phyloP scores from a whole-genome alignment of 2,888 invertebrate genomes.

The Mimumesa dahlbomi region DNA sequence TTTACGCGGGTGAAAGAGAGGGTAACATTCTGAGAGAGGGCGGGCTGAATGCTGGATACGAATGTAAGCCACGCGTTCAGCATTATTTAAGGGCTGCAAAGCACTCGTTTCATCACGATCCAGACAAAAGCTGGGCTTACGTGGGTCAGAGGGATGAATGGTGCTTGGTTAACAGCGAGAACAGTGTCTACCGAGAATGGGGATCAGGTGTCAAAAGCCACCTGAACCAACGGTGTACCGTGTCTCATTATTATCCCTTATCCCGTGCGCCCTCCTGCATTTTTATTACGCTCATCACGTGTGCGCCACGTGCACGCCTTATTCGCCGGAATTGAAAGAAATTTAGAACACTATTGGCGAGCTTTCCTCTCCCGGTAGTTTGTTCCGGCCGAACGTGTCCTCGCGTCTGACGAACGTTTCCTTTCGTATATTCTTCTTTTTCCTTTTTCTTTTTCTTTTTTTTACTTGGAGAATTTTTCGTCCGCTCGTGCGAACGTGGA shows the following conservation, averaged over 20 bases:
- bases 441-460: too few relatives aligned
- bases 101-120: conserved; percentile 47
- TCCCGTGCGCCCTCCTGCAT: conserved; percentile 3
- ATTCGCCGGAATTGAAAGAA: neutral
- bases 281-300: neutral
- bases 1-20: neutral
- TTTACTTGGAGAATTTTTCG: too few relatives aligned
- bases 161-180: conserved; percentile 42
- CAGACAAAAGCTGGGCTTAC: conserved; percentile 49
- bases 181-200: conserved; percentile 42
- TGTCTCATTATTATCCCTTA: conserved; percentile 51
- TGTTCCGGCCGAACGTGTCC: too few relatives aligned
- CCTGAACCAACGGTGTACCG: conserved; percentile 34
- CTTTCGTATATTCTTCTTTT: too few relatives aligned
- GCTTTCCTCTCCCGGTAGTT: too few relatives aligned
- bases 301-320: neutral
- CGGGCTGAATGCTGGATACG: neutral
- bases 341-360: too few relatives aligned
- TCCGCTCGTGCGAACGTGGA: too few relatives aligned
- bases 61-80: conserved; percentile 30
- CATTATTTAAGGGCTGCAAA: conserved; percentile 49
- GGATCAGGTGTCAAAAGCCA: conserved; percentile 62
- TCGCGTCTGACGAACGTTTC: too few relatives aligned
- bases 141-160: conserved; percentile 36
- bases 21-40: neutral